A percentile compares a stretch with the other conserved stretches of the same genome.
These are phyloP conservation scores for Anas flavirostris DNA, from an alignment of 2,797 vertebrate species.

Conservation along the genomic window DNA sequence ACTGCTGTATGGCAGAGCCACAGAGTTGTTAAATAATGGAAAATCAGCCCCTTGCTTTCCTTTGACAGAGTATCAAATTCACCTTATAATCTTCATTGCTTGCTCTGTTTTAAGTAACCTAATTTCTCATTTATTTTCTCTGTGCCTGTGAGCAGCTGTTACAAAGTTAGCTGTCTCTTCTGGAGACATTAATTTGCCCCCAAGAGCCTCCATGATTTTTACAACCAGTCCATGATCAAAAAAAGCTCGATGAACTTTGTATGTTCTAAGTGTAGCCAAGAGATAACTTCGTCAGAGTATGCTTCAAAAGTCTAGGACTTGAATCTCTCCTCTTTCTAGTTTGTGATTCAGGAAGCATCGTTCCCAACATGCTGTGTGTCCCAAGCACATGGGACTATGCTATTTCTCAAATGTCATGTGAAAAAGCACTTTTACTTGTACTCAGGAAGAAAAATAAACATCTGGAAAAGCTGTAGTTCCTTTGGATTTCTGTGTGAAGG, in stretches of 20 bases:
- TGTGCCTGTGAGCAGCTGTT: neutral
- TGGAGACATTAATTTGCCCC: neutral
- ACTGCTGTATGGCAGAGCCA: neutral
- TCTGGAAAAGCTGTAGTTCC: neutral
- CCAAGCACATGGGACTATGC: rapidly evolving
- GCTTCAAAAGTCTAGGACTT: neutral
- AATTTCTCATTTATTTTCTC: neutral
- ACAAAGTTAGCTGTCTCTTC: neutral
- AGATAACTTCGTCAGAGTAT: neutral
- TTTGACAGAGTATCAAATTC: neutral
- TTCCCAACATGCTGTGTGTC: neutral
- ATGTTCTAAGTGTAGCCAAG: neutral
- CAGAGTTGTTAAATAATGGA: neutral
- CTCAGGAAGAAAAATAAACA: neutral
- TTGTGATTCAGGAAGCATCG: neutral
- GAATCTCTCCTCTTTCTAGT: neutral
- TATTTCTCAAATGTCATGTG: neutral
- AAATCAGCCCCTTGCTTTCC: neutral
- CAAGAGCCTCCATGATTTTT: neutral
- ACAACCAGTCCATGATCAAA: neutral
- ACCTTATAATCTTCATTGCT: neutral
- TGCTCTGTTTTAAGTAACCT: neutral
- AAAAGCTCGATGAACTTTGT: neutral
- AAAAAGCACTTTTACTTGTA: neutral
- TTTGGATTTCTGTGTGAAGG: neutral